Conservation (phyloP, 1,140 invertebrate species). For the Pectinophora gossypiella region DNA sequence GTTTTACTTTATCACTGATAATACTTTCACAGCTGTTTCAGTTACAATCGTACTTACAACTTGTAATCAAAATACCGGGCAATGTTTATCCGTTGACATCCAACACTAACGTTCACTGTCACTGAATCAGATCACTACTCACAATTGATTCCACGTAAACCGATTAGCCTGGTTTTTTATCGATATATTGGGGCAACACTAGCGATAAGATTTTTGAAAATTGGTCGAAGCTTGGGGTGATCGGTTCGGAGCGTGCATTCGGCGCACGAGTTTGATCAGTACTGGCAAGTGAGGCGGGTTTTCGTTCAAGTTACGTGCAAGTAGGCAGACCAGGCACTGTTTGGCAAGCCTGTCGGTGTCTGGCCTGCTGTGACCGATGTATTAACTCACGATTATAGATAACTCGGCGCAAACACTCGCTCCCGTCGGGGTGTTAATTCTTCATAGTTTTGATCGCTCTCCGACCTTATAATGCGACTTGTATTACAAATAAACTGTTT, state of each 20-base stretch:
- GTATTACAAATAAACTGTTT: too few species aligned
- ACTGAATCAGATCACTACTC: constrained; percentile 15
- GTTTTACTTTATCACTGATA: too few species aligned
- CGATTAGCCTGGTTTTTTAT: constrained; percentile 2
- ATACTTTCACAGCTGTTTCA: too few species aligned
- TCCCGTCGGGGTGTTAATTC: too few species aligned
- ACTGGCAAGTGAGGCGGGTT: constrained; percentile 34
- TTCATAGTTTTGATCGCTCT: too few species aligned
- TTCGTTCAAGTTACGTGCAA: constrained; percentile 16
- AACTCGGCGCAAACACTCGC: constrained; percentile 38
- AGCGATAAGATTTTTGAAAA: constrained; percentile 11
- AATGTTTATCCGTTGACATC: constrained; percentile 27
- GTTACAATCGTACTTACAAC: not conserved
- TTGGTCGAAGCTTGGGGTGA: constrained; percentile 1
- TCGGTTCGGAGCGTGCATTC: constrained; percentile 39
- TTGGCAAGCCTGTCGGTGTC: constrained; percentile 9
- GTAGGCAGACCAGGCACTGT: not conserved
- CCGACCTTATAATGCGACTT: too few species aligned
- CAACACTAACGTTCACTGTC: constrained; percentile 25
- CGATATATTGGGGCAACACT: constrained; percentile 8
- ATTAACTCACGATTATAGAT: constrained; percentile 64
- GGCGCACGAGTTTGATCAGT: constrained; percentile 42
- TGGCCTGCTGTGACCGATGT: constrained; percentile 38
- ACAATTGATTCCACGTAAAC: constrained; percentile 15
- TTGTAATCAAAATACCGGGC: constrained; percentile 7